phyloP scores from a whole-genome alignment of 2,888 invertebrate genomes.

The Drosophila anomalata region DNA sequence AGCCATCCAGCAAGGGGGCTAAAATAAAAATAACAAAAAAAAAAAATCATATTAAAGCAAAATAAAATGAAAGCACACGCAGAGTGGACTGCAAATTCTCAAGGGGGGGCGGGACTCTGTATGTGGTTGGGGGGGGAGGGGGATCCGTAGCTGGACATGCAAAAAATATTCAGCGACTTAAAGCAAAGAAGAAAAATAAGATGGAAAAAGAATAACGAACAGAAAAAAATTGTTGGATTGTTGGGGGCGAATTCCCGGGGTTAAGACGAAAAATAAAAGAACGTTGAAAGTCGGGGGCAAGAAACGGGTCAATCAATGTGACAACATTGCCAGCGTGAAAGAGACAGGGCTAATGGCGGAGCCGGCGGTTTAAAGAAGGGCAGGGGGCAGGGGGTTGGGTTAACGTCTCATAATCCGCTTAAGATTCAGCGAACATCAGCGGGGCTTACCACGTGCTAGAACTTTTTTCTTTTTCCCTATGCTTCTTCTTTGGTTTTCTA shows the following conservation, averaged over 20 bases:
- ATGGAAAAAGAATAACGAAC: constrained; percentile 2
- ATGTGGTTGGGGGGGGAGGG: not conserved
- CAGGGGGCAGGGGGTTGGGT: constrained; percentile 8
- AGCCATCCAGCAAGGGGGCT: constrained; percentile 3
- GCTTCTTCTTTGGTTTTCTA: not conserved
- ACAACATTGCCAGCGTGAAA: constrained; percentile 2
- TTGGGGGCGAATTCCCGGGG: constrained; percentile 3
- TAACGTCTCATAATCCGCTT: constrained; percentile 40
- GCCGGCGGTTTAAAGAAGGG: not conserved
- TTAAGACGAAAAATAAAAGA: constrained; percentile 6
- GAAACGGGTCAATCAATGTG: constrained; percentile 42
- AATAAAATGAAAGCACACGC: constrained; percentile 46
- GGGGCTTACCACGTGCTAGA: constrained; percentile 29
- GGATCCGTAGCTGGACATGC: constrained; percentile 42
- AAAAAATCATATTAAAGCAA: constrained; percentile 35
- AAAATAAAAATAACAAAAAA: constrained; percentile 47
- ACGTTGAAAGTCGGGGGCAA: constrained; percentile 10
- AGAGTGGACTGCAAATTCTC: constrained; percentile 66
- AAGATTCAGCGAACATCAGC: constrained; percentile 26
- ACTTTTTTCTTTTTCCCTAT: not conserved
- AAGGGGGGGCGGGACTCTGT: not conserved
- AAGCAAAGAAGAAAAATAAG: constrained; percentile 5
- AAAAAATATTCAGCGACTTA: constrained; percentile 37
- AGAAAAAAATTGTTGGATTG: not conserved
- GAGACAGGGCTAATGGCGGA: not conserved